Conservation (phyloP, 1,140 invertebrate genomes). For the Atta cephalotes region DNA sequence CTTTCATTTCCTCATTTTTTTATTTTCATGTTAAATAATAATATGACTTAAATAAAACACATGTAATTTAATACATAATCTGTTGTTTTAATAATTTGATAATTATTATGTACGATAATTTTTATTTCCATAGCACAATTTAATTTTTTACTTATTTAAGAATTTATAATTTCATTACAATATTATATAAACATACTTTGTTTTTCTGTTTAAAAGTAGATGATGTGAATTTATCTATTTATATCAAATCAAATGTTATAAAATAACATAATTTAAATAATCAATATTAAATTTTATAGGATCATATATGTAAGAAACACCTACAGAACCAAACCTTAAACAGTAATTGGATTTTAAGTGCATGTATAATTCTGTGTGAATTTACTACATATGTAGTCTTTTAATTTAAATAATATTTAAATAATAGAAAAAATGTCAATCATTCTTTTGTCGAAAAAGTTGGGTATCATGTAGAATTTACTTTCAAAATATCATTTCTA, state of each 20-base stretch:
- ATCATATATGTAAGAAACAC: too few species aligned
- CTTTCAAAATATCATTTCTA: constrained; percentile 49
- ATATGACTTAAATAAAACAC: neutral
- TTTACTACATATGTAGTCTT: too few species aligned
- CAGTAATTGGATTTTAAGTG: too few species aligned
- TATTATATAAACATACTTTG: neutral
- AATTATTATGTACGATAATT: neutral
- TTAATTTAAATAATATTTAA: too few species aligned
- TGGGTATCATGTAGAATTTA: constrained; percentile 14
- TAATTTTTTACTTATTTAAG: neutral
- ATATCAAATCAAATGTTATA: neutral
- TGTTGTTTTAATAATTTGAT: neutral
- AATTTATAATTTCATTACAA: neutral
- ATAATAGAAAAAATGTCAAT: neutral
- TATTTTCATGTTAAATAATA: neutral
- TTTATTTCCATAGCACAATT: neutral
- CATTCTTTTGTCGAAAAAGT: neutral
- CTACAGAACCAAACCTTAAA: too few species aligned
- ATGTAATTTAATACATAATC: neutral
- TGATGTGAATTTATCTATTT: constrained; percentile 22
- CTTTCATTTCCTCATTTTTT: neutral
- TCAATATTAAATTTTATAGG: too few species aligned
- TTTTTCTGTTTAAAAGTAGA: neutral
- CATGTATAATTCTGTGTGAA: too few species aligned
- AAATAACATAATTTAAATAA: neutral